phyloP scores from a whole-genome alignment of 2,888 invertebrate genomes.

The Margaritifera margaritifera region DNA sequence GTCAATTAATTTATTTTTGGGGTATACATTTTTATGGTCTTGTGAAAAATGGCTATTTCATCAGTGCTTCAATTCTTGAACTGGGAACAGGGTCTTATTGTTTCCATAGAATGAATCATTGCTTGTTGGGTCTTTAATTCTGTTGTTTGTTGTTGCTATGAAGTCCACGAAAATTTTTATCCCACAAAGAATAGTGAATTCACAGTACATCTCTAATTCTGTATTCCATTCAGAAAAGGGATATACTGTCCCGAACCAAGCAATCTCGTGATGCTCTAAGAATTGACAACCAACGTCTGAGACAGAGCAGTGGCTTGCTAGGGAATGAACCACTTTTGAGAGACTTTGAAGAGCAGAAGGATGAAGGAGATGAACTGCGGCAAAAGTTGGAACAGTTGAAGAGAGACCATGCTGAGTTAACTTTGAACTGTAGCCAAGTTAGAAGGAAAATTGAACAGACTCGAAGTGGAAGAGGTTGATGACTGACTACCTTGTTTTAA shows the following conservation, averaged over 20 bases:
- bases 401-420: constrained; percentile 70
- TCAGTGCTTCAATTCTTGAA: too few species aligned
- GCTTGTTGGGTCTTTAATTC: neutral
- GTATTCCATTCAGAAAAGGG: constrained; percentile 66
- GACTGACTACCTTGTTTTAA: neutral
- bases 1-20: too few species aligned
- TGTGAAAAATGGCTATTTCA: too few species aligned
- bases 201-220: neutral
- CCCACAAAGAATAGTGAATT: too few species aligned
- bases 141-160: neutral
- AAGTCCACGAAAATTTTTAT: too few species aligned
- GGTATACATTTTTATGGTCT: too few species aligned
- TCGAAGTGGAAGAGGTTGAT: constrained; percentile 17
- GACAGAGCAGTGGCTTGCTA: constrained; percentile 75
- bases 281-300: constrained; percentile 72
- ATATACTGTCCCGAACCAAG: constrained; percentile 71
- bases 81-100: too few species aligned
- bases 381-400: constrained; percentile 65
- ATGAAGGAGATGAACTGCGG: constrained; percentile 62
- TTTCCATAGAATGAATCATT: neutral
- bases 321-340: constrained; percentile 74
- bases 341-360: constrained; percentile 75
- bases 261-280: constrained; percentile 74
- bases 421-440: constrained; percentile 68
- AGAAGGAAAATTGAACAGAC: constrained; percentile 71